Evolutionary conservation across 2,113 vertebrate genomes (phyloP).

Genomic region (Collichthys lucidus): DNA sequence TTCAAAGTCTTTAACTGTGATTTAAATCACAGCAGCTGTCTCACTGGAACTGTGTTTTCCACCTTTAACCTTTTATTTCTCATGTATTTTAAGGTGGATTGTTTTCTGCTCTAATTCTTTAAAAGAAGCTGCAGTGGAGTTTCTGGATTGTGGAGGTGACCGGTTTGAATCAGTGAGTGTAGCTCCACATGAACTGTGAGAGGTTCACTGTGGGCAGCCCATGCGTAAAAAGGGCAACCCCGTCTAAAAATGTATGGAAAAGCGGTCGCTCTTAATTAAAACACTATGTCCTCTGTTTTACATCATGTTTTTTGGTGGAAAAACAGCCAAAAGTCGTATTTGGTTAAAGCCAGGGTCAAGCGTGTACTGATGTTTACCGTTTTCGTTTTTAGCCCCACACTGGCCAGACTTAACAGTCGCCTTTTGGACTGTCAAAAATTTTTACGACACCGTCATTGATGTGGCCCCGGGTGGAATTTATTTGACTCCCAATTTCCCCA

Average conservation of each 20-base stretch:
- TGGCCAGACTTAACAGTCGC: constrained; percentile 70
- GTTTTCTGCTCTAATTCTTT: constrained; percentile 9
- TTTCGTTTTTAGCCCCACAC: constrained; percentile 69
- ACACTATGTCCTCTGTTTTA: constrained; percentile 79
- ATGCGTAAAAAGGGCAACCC: constrained; percentile 60
- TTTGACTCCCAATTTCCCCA: constrained; percentile 81
- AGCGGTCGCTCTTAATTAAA: constrained; percentile 75
- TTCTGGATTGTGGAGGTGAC: constrained; percentile 20
- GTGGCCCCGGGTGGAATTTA: constrained; percentile 81
- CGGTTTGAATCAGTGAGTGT: constrained; percentile 5
- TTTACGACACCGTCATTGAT: constrained; percentile 80
- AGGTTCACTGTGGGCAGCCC: constrained; percentile 51
- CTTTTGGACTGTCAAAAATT: constrained; percentile 75
- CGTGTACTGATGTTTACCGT: constrained; percentile 74
- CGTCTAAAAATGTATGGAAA: constrained; percentile 56
- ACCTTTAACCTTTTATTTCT: not conserved
- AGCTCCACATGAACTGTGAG: constrained; percentile 17
- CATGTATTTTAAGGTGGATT: not conserved
- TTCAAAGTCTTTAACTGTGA: too few relatives aligned
- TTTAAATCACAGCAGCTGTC: not conserved
- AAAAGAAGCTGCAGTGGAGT: constrained; percentile 6
- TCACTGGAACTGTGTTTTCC: too few relatives aligned
- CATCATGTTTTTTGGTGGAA: constrained; percentile 59
- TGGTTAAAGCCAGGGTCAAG: constrained; percentile 67
- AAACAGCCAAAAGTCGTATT: constrained; percentile 71